A percentile compares a stretch with the other conserved stretches of the same genome.
Conservation (phyloP, 2,888 invertebrate genomes). For the Folsomia manolachei region DNA sequence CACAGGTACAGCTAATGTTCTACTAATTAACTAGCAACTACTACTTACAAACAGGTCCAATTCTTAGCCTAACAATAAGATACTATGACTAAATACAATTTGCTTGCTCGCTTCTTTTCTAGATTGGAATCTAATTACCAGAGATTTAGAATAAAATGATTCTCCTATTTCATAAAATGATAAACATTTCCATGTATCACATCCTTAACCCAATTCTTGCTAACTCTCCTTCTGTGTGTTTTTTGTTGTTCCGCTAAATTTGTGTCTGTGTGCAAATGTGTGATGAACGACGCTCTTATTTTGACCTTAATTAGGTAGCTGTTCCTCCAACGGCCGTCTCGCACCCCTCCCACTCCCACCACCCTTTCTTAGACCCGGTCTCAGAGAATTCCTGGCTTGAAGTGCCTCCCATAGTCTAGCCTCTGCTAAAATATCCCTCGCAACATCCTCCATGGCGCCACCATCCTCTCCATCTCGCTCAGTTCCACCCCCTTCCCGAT, state of each 20-base stretch:
- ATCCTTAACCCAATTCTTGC: too few relatives aligned
- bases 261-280: too few relatives aligned
- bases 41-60: too few relatives aligned
- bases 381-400: slow-evolving; percentile 57
- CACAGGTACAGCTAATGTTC: too few relatives aligned
- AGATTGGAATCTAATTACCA: background rate
- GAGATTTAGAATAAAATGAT: background rate
- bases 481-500: background rate
- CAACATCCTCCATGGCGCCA: slow-evolving; percentile 65
- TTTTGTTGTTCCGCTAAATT: background rate
- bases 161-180: too few relatives aligned
- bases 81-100: too few relatives aligned
- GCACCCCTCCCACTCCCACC: background rate
- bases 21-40: too few relatives aligned
- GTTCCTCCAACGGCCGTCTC: background rate
- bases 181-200: too few relatives aligned
- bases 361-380: background rate
- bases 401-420: slow-evolving; percentile 76
- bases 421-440: slow-evolving; percentile 74
- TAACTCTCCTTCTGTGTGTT: too few relatives aligned
- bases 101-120: too few relatives aligned
- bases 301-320: background rate
- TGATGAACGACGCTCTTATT: background rate
- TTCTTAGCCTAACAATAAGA: too few relatives aligned
- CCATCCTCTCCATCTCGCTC: background rate